Evolutionary conservation across 2,113 vertebrate genomes (phyloP), one percentile per base, ranked within the genome.

Genomic region (Campylorhamphus procurvoides): DNA sequence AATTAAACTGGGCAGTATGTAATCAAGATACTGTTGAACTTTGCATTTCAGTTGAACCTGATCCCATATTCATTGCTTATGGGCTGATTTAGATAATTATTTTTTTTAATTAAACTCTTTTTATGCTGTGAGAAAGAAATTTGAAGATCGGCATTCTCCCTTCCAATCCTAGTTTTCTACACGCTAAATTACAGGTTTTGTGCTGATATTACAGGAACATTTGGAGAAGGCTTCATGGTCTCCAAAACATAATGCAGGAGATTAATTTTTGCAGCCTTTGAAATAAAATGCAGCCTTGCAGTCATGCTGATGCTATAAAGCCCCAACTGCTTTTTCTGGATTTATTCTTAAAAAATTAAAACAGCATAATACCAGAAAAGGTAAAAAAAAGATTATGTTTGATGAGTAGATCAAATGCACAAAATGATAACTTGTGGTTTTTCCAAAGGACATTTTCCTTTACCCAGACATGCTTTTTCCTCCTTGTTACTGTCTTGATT

Each of bases 401-500:
- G 79, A 91, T 87, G 81, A 94, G 52, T 52, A 88, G 79, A 88
- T 94, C 85, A 84, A 95, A 86, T 89, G 79, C 76, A 92, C 53
- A 75, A 90, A 94, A 74, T 72, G 40, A 52, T 93, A 78, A 90
- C 52, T 81, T 90, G 69, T 44, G 58, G 8, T 81, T 96, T 97
- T 86, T 96, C 86, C 76, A 93, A 84, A 96, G 93, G 91, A 96
- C 84, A 67, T 91, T 97, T 94, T 92, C 60, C 35, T 92, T 95
- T 82, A 93, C 52, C 55, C 83, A 81, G 89, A 94, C 89, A 93
- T 82, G 72, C 69, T 82, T 92, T 87, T 84, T 96, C 73, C 73
- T 95, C 84, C 91, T 96, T 95, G 93, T 95, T 96, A 84, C 93
- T 93, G 89, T 94, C 82, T 91, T 94, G 95, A 96, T 92, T 97